Base-by-base conservation (phyloP, 2,888 invertebrate species). In the Sarcophaga carnaria region DNA sequence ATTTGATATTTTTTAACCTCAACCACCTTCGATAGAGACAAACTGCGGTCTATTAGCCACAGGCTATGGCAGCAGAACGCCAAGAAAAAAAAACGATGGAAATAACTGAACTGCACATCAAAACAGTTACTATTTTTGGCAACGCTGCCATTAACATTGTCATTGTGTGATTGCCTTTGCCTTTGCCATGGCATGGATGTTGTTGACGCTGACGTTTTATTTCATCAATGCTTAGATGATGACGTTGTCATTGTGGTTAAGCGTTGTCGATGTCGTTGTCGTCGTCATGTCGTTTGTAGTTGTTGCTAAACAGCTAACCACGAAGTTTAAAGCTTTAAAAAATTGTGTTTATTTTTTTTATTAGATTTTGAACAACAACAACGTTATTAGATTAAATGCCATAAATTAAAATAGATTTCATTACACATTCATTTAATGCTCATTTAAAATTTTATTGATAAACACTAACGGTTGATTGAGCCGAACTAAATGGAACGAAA, bases 331-430 rank as follows among this genome's bases (percentile, higher is more conserved):
- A 80, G 79, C 79, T 64, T 70, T 64, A 80, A 64, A 14, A 62
- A 78, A 37, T 37, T 37, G 1, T 37, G 37, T 37, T 37, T 37
- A 37, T 22, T 22, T 20, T 37, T 37, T 37, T 37, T 37, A 37
- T 10, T 37, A 37, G 37, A 37, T 37, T 37, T 37, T 37, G 37
- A 0, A 45, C 5, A 10, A n/a, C 64, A 37, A 10, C 37, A 10
- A 37, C 49, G 62, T 37, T 54, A 80, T 67, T 60, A 76, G 70
- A 69, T 75, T 69, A 81, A 76, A 70, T 11, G 54, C 47, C 64
- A 83, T 77, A 60, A 83, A 81, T 81, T 75, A 75, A 62, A 37
- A 70, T 25, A n/a, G 37, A 54, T 59, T 76, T 76, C 63, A 70
- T 76, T 64, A 22, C 10, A 66, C 17, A n/a, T 20, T 66, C 25